These are phyloP conservation scores for Lynx canadensis DNA, from an alignment of 2,113 vertebrate genomes.

Conservation along the genomic window DNA sequence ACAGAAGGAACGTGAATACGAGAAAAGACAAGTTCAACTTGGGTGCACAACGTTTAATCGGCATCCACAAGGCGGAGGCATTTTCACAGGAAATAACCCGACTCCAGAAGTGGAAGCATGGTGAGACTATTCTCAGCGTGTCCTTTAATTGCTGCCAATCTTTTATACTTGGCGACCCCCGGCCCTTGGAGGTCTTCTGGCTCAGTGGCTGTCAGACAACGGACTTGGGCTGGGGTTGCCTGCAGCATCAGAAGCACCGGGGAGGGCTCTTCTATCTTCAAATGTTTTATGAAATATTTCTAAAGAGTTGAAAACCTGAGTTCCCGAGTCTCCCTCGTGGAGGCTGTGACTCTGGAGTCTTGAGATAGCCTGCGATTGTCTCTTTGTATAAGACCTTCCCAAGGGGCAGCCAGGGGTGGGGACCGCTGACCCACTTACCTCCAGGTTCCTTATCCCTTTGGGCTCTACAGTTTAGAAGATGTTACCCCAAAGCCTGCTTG, in stretches of 20 bases:
- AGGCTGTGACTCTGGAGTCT: neutral
- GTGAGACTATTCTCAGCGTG: neutral
- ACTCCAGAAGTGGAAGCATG: neutral
- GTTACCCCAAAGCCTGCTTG: neutral
- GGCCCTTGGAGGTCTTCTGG: fast-evolving
- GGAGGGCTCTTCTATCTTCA: neutral
- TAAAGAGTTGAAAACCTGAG: neutral
- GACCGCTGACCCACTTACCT: no score
- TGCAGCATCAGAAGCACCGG: neutral
- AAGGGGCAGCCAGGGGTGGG: neutral
- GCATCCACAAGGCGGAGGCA: no score
- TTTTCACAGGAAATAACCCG: neutral
- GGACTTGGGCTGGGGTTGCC: fast-evolving
- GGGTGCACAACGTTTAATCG: neutral
- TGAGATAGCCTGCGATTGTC: neutral
- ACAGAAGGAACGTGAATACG: neutral
- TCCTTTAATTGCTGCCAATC: neutral
- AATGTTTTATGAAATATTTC: neutral
- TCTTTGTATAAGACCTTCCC: neutral
- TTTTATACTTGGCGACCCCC: neutral
- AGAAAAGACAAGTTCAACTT: neutral
- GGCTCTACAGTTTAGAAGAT: neutral
- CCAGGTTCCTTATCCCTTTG: fast-evolving
- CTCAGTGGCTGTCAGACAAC: fast-evolving
- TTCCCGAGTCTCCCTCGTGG: fast-evolving